Evolutionary conservation across 1,140 invertebrate species (phyloP), one percentile per base, ranked within the genome.

Genomic region (Holotrichia oblita): DNA sequence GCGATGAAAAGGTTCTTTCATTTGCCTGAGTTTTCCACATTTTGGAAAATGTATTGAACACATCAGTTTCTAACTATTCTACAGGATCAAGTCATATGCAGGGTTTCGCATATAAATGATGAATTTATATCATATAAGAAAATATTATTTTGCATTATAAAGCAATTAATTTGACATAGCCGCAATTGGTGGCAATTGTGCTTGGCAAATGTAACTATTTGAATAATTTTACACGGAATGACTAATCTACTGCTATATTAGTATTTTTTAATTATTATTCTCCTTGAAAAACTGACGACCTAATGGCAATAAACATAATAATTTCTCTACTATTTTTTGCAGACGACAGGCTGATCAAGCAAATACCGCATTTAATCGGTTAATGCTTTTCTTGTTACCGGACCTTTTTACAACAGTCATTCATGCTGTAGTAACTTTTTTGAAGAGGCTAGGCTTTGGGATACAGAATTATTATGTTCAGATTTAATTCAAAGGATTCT

Each of bases 371-470:
- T 76, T 76, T 55, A 42, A 76, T 34, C 41, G 27, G 4, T 17
- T 76, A 12, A 76, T 76, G 75, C 40, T 34, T 9, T 55, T 76
- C 24, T 55, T 76, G 27, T 55, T 76, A 27, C 75, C 75, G 9
- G 75, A 76, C n/a, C 41, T 76, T n/a, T 76, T 48, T 42, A 22
- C 44, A 55, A 55, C 44, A 22, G 44, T 76, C 8, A 55, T 76
- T 27, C 75, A 76, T 55, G 48, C 75, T 0, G 27, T 76, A 2
- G 44, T 76, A 34, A 76, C 75, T 0, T 76, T 76, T 76, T 76
- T 34, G 75, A 76, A 27, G 75, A 76, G 44, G 75, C 75, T 8
- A 41, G 44, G 14, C 44, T 76, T 24, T 76, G 75, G 75, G 75
- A 55, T 48, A 76, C 75, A 12, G 75, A 76, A 20, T 22, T 76